Percentiles rank a stretch among this genome's conserved stretches.
Evolutionary conservation across 2,888 invertebrate genomes (phyloP).

Genomic region (Pilophorus perplexus): DNA sequence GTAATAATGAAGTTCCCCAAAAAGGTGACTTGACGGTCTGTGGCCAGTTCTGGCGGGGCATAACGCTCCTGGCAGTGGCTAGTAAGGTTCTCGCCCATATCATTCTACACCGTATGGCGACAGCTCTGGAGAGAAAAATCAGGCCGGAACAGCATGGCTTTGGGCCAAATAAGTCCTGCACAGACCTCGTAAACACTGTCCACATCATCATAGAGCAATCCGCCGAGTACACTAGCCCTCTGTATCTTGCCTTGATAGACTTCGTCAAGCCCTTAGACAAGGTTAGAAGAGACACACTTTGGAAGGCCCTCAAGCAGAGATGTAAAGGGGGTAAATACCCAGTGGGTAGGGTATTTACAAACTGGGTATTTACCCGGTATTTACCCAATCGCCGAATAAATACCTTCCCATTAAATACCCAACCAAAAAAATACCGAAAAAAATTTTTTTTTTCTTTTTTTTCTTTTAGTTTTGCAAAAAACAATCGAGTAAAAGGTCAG

Average conservation of each 20-base stretch:
- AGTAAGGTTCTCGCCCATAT: constrained; percentile 3
- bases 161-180: background rate
- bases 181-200: background rate
- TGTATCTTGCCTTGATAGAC: background rate
- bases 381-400: too few relatives aligned
- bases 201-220: background rate
- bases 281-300: background rate
- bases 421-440: too few relatives aligned
- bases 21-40: background rate
- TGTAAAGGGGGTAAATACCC: too few relatives aligned
- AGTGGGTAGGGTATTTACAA: too few relatives aligned
- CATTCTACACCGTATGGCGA: background rate
- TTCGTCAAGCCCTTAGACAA: background rate
- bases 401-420: too few relatives aligned
- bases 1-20: background rate
- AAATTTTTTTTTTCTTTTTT: too few relatives aligned
- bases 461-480: too few relatives aligned
- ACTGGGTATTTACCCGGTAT: too few relatives aligned
- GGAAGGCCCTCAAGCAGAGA: too few relatives aligned
- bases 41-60: background rate
- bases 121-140: background rate
- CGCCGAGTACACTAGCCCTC: background rate
- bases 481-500: too few relatives aligned
- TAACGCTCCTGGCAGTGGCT: background rate
- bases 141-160: background rate